Conservation (phyloP, 2,113 vertebrate genomes). For the Odocoileus virginianus region DNA sequence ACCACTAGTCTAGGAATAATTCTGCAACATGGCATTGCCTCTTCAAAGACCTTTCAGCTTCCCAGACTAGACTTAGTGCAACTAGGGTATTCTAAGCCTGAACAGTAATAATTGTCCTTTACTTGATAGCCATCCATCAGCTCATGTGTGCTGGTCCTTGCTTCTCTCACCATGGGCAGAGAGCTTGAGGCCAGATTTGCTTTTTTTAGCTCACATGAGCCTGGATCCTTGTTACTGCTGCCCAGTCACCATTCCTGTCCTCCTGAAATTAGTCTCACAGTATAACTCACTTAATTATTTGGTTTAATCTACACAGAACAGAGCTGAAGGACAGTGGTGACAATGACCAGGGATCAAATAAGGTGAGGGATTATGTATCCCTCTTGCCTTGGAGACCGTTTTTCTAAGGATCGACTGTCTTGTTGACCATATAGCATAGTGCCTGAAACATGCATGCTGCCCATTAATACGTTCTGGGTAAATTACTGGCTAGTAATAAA, state of each 20-base stretch:
- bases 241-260: not conserved
- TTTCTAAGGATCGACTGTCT: not conserved
- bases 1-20: not conserved
- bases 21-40: not conserved
- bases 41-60: not conserved
- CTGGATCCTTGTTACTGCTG: not conserved
- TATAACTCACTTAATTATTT: not conserved
- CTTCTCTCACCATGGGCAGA: not conserved
- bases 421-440: not conserved
- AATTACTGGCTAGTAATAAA: not conserved
- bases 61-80: not conserved
- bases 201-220: not conserved
- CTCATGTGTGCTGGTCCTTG: not conserved
- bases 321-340: not conserved
- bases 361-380: not conserved
- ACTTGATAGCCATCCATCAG: not conserved
- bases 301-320: not conserved
- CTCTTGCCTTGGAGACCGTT: not conserved
- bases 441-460: not conserved
- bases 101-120: not conserved
- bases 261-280: not conserved
- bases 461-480: not conserved
- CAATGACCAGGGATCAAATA: not conserved
- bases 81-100: not conserved
- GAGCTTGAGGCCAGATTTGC: not conserved